phyloP scores from a whole-genome alignment of 2,113 vertebrate species.

The Chaenocephalus aceratus region DNA sequence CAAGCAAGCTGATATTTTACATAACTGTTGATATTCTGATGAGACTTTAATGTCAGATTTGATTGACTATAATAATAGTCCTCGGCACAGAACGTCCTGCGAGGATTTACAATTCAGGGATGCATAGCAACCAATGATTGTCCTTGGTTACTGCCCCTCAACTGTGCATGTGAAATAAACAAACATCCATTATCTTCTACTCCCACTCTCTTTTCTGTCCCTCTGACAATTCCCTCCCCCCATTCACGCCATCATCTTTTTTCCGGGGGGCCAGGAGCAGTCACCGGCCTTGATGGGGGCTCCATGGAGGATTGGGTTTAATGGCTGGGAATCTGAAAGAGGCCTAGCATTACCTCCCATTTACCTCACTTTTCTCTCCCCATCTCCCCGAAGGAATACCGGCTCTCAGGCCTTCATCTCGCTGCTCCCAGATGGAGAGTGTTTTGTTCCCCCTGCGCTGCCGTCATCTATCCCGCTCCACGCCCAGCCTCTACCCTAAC shows the following conservation, averaged over 20 bases:
- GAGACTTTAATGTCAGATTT: conserved; percentile 68
- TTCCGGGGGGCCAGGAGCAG: conserved; percentile 60
- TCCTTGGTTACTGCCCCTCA: conserved; percentile 57
- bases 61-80: conserved; percentile 62
- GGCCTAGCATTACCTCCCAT: conserved; percentile 82
- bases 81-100: conserved; percentile 20
- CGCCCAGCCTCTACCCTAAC: conserved; percentile 71
- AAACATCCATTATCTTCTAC: conserved; percentile 78
- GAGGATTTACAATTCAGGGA: conserved; percentile 36
- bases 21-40: conserved; percentile 60
- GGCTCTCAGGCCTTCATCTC: conserved; percentile 79
- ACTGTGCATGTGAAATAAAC: conserved; percentile 69
- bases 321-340: conserved; percentile 77
- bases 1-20: conserved; percentile 52
- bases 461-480: conserved; percentile 71
- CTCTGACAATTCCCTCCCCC: conserved; percentile 60
- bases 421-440: conserved; percentile 79
- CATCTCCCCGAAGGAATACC: conserved; percentile 75
- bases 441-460: conserved; percentile 78
- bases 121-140: conserved; percentile 61
- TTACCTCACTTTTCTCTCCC: conserved; percentile 74
- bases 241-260: conserved; percentile 70
- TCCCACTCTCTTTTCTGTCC: conserved; percentile 66
- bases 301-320: conserved; percentile 78
- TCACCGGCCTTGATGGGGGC: conserved; percentile 76